phyloP scores from a whole-genome alignment of 2,888 invertebrate species.

The Galeruca laticollis region DNA sequence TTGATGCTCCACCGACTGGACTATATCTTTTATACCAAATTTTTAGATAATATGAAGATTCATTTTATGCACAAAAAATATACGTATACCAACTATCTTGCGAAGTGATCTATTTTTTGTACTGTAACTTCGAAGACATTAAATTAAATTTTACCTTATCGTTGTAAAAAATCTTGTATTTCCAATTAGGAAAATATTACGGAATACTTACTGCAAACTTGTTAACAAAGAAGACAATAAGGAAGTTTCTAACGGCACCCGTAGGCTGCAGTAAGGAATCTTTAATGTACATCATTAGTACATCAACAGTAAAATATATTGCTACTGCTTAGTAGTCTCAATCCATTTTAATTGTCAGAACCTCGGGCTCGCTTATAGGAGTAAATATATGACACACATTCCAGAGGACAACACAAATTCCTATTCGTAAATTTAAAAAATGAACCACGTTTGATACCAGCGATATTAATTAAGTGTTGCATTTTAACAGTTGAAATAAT shows the following conservation, averaged over 20 bases:
- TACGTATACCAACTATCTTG: background rate
- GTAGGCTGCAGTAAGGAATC: slow-evolving; percentile 11
- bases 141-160: background rate
- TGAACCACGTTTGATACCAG: too few species aligned
- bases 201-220: background rate
- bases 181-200: slow-evolving; percentile 5
- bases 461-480: too few species aligned
- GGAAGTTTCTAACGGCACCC: slow-evolving; percentile 12
- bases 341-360: slow-evolving; percentile 6
- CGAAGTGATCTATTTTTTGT: too few species aligned
- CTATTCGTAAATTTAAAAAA: too few species aligned
- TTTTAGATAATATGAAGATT: too few species aligned
- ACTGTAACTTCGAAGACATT: too few species aligned
- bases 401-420: background rate
- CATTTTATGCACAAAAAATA: background rate
- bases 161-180: background rate
- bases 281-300: slow-evolving; percentile 17
- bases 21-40: too few species aligned
- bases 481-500: too few species aligned
- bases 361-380: background rate
- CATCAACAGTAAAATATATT: slow-evolving; percentile 21
- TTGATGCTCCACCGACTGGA: too few species aligned
- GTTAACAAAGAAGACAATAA: slow-evolving; percentile 7
- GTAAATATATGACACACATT: background rate
- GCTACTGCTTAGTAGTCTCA: slow-evolving; percentile 21